These are phyloP conservation scores for Antennarius striatus DNA, from an alignment of 2,113 vertebrate species.

Conservation along the genomic window DNA sequence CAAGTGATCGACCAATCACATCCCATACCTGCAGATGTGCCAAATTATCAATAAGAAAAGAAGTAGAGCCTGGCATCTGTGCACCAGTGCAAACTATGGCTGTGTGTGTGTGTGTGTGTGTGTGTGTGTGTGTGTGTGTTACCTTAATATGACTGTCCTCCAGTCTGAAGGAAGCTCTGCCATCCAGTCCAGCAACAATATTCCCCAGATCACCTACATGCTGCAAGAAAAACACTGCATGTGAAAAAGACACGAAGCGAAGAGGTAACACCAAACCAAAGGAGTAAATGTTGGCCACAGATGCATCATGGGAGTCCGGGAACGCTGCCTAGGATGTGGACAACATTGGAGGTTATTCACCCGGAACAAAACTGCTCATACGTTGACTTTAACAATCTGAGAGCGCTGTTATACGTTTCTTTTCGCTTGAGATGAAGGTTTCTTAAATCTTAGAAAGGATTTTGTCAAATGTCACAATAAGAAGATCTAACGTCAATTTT, in stretches of 20 bases:
- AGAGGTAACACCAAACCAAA: not conserved
- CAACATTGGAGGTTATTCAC: no score
- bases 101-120: not conserved
- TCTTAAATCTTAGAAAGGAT: no score
- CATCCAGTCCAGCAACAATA: slow-evolving; percentile 75
- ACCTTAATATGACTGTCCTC: slow-evolving; percentile 87
- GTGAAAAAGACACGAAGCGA: not conserved
- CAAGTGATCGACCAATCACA: slow-evolving; percentile 90
- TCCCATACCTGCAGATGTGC: slow-evolving; percentile 83
- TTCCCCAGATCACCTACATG: slow-evolving; percentile 92
- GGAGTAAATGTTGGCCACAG: not conserved
- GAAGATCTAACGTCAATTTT: no score
- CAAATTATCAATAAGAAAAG: not conserved
- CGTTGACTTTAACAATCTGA: no score
- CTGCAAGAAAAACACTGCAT: slow-evolving; percentile 62
- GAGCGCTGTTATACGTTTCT: no score
- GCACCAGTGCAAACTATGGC: no score
- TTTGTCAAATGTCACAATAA: no score
- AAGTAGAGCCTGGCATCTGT: not conserved
- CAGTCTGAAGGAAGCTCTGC: slow-evolving; percentile 84
- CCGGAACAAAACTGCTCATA: no score
- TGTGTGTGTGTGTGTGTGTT: slow-evolving; percentile 1
- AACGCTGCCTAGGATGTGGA: not conserved
- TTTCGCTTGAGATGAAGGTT: no score
- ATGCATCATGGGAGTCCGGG: no score